These are phyloP conservation scores for Alviniconcha marisindica DNA, from an alignment of 1,140 invertebrate genomes.

Conservation along the genomic window DNA sequence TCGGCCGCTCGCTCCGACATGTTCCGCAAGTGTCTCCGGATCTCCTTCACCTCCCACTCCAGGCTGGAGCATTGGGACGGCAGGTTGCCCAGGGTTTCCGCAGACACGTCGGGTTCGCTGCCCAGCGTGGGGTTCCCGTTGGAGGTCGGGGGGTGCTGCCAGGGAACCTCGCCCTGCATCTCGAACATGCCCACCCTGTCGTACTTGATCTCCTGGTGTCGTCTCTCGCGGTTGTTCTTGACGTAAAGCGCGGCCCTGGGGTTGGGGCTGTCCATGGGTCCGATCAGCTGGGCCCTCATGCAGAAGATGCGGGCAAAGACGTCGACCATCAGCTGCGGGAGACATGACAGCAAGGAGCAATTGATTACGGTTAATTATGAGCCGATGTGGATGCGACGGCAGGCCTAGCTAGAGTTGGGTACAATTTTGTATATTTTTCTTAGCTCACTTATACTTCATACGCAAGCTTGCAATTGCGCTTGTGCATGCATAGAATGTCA, in stretches of 20 bases:
- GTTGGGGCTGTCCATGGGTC: constrained; percentile 41
- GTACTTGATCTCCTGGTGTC: constrained; percentile 55
- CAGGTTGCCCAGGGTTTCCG: constrained; percentile 31
- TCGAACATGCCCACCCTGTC: constrained; percentile 58
- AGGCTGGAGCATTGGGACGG: constrained; percentile 45
- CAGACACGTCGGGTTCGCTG: constrained; percentile 36
- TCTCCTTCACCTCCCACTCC: constrained; percentile 71
- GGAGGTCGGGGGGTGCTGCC: constrained; percentile 38
- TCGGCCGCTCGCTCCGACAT: constrained; percentile 61
- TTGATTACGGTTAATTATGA: too few relatives aligned
- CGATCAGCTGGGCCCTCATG: constrained; percentile 67
- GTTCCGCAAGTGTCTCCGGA: constrained; percentile 57
- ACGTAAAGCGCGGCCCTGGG: constrained; percentile 21
- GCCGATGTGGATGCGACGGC: too few relatives aligned
- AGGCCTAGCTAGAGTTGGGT: too few relatives aligned
- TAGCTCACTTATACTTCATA: too few relatives aligned
- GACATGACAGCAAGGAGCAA: too few relatives aligned
- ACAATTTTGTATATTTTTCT: too few relatives aligned
- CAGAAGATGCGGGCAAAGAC: constrained; percentile 70
- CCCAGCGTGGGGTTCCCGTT: constrained; percentile 33
- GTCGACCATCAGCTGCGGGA: constrained; percentile 71
- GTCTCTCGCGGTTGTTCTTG: constrained; percentile 48
- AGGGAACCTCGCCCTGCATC: constrained; percentile 60
- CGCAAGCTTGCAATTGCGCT: too few relatives aligned
- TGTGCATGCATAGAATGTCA: too few relatives aligned